These are phyloP conservation scores for Drosophila sordidapex DNA, from an alignment of 2,888 invertebrate species.

Conservation along the genomic window DNA sequence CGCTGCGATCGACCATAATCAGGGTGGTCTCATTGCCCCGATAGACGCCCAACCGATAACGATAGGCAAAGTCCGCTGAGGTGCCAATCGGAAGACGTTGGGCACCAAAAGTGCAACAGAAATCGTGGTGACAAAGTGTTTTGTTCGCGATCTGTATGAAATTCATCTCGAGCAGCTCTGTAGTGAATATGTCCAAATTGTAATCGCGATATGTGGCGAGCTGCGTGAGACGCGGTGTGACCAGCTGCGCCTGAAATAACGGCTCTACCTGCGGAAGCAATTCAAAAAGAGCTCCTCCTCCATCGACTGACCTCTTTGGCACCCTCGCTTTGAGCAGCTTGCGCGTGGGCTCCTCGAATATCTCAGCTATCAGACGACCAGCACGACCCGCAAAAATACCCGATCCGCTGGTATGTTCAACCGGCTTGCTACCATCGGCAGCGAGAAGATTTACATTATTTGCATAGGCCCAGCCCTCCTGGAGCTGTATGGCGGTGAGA, in stretches of 20 bases:
- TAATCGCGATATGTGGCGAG: constrained; percentile 74
- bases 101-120: constrained; percentile 83
- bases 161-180: constrained; percentile 49
- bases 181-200: constrained; percentile 75
- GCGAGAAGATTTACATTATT: constrained; percentile 87
- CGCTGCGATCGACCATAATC: constrained; percentile 84
- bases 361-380: constrained; percentile 77
- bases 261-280: constrained; percentile 45
- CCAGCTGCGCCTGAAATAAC: constrained; percentile 53
- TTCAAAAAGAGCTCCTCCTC: background rate
- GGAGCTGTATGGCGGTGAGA: constrained; percentile 86
- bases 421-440: constrained; percentile 87
- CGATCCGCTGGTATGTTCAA: constrained; percentile 86
- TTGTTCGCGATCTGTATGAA: constrained; percentile 35
- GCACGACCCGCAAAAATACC: constrained; percentile 86
- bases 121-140: constrained; percentile 32
- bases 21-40: constrained; percentile 69
- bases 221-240: constrained; percentile 57
- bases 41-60: constrained; percentile 78
- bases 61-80: constrained; percentile 61
- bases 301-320: constrained; percentile 59
- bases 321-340: constrained; percentile 72
- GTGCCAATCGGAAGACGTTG: constrained; percentile 34
- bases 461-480: constrained; percentile 87
- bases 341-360: constrained; percentile 59